A percentile compares a stretch with the other conserved stretches of the same genome.
Evolutionary conservation across 2,888 invertebrate genomes (phyloP).

Genomic region (Elegia similella): DNA sequence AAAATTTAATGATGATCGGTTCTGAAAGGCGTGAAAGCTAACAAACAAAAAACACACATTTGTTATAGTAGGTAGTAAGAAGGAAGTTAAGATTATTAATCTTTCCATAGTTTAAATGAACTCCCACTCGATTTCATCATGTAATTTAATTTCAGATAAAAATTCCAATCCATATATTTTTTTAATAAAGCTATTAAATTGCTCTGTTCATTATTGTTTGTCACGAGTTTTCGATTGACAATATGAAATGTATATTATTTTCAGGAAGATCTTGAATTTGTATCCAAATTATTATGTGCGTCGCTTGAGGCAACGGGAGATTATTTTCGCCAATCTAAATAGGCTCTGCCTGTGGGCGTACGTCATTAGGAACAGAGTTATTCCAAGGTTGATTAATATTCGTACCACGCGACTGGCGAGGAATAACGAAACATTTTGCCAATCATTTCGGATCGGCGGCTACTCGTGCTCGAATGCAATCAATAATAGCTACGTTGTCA

Average conservation of each 20-base stretch:
- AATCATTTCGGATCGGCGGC: slow-evolving; percentile 7
- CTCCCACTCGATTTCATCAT: no score
- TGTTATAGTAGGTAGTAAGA: no score
- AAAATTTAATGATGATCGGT: no score
- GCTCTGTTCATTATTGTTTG: background rate
- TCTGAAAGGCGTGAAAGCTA: no score
- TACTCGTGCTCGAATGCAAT: slow-evolving; percentile 10
- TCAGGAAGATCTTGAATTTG: background rate
- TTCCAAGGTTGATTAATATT: slow-evolving; percentile 37
- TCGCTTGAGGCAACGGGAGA: slow-evolving; percentile 4
- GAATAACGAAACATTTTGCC: slow-evolving; percentile 13
- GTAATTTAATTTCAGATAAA: background rate
- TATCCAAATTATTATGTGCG: slow-evolving; percentile 20
- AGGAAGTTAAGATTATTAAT: no score
- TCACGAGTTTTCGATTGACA: background rate
- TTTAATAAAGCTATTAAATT: background rate
- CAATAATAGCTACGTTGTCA: background rate
- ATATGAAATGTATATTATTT: background rate
- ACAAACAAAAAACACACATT: no score
- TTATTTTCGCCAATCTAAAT: slow-evolving; percentile 24
- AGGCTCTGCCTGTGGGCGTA: slow-evolving; percentile 25
- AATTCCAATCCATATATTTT: background rate
- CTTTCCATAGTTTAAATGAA: no score
- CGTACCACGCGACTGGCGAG: slow-evolving; percentile 15
- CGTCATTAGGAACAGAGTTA: slow-evolving; percentile 29